Evolutionary conservation across 2,888 invertebrate genomes (phyloP).

Genomic region (Pasiphila rectangulata): DNA sequence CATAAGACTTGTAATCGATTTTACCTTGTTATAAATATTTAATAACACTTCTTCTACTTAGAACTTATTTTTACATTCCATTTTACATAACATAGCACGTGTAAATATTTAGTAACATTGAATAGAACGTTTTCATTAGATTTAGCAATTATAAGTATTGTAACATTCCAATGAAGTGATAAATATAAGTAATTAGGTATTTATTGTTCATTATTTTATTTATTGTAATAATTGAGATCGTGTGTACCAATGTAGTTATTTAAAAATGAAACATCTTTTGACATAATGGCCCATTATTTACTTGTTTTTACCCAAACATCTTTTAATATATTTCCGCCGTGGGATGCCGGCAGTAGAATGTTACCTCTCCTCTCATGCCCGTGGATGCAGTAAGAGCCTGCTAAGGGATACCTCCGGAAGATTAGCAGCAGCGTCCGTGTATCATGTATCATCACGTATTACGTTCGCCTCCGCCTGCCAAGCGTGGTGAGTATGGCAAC

Average conservation of each 20-base stretch:
- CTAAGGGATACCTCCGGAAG: too few relatives aligned
- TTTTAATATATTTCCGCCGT: too few relatives aligned
- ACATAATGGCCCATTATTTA: neutral
- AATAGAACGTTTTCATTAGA: conserved; percentile 2
- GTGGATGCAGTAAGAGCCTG: too few relatives aligned
- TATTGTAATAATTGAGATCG: conserved; percentile 24
- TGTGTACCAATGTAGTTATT: conserved; percentile 27
- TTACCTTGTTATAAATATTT: neutral
- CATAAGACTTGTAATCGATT: neutral
- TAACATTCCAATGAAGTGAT: conserved; percentile 36
- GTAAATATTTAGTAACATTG: neutral
- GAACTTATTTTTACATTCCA: conserved; percentile 8
- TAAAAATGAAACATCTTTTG: conserved; percentile 14
- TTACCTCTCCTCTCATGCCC: too few relatives aligned
- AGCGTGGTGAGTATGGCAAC: too few relatives aligned
- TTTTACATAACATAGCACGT: neutral
- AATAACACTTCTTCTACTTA: neutral
- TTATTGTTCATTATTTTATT: conserved; percentile 31
- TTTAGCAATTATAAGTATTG: conserved; percentile 1
- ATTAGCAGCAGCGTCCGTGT: too few relatives aligned
- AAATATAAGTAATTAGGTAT: conserved; percentile 29
- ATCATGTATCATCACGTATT: too few relatives aligned
- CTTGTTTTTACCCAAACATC: neutral
- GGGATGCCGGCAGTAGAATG: too few relatives aligned
- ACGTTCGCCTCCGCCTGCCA: too few relatives aligned